A percentile compares a stretch with the other conserved stretches of the same genome.
Evolutionary conservation across 2,113 vertebrate genomes (phyloP).

Genomic region (Trichomycterus rosablanca): DNA sequence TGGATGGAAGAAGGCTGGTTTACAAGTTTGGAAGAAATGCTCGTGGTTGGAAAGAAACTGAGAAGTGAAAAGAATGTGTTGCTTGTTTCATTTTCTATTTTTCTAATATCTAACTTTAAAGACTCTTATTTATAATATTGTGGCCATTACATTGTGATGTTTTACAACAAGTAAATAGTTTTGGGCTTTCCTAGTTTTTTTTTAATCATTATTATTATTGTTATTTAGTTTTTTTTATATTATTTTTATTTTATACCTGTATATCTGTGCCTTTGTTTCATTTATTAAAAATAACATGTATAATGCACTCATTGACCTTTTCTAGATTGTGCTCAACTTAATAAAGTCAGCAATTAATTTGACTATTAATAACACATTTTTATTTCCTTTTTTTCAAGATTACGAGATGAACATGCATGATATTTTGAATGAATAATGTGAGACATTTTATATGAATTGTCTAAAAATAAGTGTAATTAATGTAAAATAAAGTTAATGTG

Average conservation of each 20-base stretch:
- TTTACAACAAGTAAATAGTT: not conserved
- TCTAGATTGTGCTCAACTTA: not conserved
- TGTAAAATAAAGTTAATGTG: too few species aligned
- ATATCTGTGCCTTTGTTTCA: not conserved
- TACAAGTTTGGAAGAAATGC: constrained; percentile 98
- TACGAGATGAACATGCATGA: too few species aligned
- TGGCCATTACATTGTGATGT: constrained; percentile 9
- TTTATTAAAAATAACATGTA: not conserved
- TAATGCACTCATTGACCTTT: not conserved
- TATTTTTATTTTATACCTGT: constrained; percentile 2
- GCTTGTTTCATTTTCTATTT: not conserved
- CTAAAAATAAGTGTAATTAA: too few species aligned
- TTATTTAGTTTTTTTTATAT: not conserved
- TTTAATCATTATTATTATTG: not conserved
- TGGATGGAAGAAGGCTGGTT: constrained; percentile 92
- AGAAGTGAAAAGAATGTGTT: constrained; percentile 72
- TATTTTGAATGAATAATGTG: too few species aligned
- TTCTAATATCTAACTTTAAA: constrained; percentile 26
- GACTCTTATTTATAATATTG: constrained; percentile 30
- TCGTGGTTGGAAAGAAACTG: constrained; percentile 88
- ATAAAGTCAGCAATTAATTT: not conserved
- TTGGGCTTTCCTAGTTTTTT: not conserved
- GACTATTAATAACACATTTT: too few species aligned
- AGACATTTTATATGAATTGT: too few species aligned
- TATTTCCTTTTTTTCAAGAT: too few species aligned